A percentile compares a stretch with the other conserved stretches of the same genome.
phyloP scores from a whole-genome alignment of 2,113 vertebrate species.

The Climacteris rufus region DNA sequence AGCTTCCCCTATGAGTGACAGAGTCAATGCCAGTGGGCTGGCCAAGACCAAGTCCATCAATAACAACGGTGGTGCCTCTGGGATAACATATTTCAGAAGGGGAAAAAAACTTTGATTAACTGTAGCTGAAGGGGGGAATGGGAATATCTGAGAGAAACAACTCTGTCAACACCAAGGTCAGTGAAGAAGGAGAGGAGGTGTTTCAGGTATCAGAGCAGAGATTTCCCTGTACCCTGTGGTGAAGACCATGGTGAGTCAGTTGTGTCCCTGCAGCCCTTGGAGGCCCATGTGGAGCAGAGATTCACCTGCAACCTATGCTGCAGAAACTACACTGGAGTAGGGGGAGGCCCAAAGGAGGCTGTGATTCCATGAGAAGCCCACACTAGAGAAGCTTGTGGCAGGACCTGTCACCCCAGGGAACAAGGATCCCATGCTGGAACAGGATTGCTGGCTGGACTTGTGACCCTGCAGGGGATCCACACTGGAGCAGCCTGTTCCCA shows the following conservation, averaged over 20 bases:
- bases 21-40: not conserved
- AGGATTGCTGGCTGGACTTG: not conserved
- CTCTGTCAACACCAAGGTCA: not conserved
- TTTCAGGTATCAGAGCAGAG: not conserved
- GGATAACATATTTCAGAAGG: not conserved
- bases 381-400: not conserved
- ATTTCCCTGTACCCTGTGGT: rapidly evolving
- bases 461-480: rapidly evolving
- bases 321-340: not conserved
- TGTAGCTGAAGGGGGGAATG: not conserved
- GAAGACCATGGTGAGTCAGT: not conserved
- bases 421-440: rapidly evolving
- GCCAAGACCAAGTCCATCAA: rapidly evolving
- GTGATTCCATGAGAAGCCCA: not conserved
- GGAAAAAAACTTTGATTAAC: not conserved
- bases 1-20: not conserved
- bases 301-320: not conserved
- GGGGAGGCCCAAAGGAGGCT: not conserved
- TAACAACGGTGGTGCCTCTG: not conserved
- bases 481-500: rapidly evolving
- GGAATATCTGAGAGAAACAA: not conserved
- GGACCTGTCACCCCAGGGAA: rapidly evolving
- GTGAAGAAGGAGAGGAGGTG: not conserved
- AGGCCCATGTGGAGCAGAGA: not conserved
- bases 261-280: not conserved